Percentiles rank a stretch among this genome's conserved stretches.
Evolutionary conservation across 2,113 vertebrate species (phyloP).

Genomic region (Oryzias melastigma): DNA sequence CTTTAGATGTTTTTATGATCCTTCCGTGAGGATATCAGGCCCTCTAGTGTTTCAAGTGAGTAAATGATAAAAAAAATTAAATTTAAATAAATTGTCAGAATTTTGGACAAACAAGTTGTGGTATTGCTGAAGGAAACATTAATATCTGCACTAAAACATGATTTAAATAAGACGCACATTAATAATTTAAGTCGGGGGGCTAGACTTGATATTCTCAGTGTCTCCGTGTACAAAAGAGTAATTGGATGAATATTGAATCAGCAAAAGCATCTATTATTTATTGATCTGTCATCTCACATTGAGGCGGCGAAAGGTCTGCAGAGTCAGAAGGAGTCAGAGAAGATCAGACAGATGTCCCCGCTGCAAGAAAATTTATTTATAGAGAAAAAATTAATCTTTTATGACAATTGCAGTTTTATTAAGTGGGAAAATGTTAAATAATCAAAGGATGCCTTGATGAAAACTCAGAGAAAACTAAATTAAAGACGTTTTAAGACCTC

Average conservation of each 20-base stretch:
- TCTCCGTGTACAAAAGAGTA: conserved; percentile 2
- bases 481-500: no score
- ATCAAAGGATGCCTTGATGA: no score
- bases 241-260: conserved; percentile 30
- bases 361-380: no score
- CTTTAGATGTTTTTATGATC: neutral
- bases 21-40: neutral
- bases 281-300: conserved; percentile 24
- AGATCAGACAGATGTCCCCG: neutral
- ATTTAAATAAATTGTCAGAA: no score
- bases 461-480: no score
- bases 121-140: no score
- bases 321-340: conserved; percentile 2
- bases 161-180: conserved; percentile 25
- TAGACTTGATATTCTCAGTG: conserved; percentile 12
- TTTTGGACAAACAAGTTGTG: neutral
- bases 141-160: neutral
- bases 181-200: conserved; percentile 39
- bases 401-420: no score
- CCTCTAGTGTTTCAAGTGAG: neutral
- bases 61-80: neutral
- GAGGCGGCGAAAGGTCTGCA: neutral
- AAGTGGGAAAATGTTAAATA: no score
- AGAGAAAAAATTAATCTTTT: no score
- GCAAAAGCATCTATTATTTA: conserved; percentile 49